Conservation (phyloP, 2,888 invertebrate species). For the Cenopis cana region DNA sequence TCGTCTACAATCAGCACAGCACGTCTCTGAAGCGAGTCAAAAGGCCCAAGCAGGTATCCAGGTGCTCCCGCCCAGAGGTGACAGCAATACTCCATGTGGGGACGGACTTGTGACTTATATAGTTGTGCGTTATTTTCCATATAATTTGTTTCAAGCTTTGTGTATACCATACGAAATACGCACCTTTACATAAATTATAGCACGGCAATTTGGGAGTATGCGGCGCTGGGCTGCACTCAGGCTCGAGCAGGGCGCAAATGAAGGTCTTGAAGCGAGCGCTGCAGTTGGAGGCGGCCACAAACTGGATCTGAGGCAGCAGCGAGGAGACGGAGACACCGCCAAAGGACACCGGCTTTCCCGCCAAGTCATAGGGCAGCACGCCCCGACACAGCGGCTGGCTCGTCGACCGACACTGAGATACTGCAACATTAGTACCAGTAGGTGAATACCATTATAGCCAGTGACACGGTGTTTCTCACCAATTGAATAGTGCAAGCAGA, state of each 20-base stretch:
- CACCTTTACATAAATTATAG: slow-evolving; percentile 87
- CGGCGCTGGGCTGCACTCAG: slow-evolving; percentile 87
- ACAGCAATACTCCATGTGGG: no score
- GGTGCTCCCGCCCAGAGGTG: no score
- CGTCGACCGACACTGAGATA: slow-evolving; percentile 81
- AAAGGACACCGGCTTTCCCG: slow-evolving; percentile 78
- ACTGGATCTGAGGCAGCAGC: slow-evolving; percentile 84
- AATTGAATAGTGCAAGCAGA: not conserved
- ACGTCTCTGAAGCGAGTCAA: no score
- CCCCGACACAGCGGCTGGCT: slow-evolving; percentile 85
- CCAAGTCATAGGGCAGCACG: slow-evolving; percentile 88
- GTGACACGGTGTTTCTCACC: not conserved
- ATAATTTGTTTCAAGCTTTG: not conserved
- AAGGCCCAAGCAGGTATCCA: no score
- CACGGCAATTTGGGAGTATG: slow-evolving; percentile 86
- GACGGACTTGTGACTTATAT: no score
- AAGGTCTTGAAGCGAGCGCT: slow-evolving; percentile 86
- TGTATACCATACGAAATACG: slow-evolving; percentile 26
- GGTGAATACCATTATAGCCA: slow-evolving; percentile 5
- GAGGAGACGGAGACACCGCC: slow-evolving; percentile 68
- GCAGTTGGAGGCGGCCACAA: slow-evolving; percentile 86
- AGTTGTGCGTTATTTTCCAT: no score
- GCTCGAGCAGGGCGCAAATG: slow-evolving; percentile 87
- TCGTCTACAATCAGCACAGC: no score
- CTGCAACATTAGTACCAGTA: slow-evolving; percentile 59